These are phyloP conservation scores for Hippocampus abdominalis DNA, from an alignment of 2,113 vertebrate species.

Conservation along the genomic window DNA sequence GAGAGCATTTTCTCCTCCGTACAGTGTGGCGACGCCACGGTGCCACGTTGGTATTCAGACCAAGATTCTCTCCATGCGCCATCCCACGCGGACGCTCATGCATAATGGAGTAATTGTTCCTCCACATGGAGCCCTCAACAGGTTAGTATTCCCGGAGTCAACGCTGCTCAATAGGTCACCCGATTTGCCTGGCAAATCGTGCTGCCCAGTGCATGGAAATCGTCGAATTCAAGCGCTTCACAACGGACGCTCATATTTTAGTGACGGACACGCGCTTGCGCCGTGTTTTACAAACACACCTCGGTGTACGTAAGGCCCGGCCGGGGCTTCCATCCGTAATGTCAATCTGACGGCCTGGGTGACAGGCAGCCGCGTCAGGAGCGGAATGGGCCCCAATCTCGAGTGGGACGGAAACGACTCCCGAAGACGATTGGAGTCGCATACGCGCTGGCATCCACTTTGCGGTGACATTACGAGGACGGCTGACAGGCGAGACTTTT, in stretches of 20 bases:
- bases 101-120: slow-evolving; percentile 74
- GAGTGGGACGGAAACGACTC: slow-evolving; percentile 50
- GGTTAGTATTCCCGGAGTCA: slow-evolving; percentile 59
- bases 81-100: slow-evolving; percentile 63
- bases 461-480: slow-evolving; percentile 46
- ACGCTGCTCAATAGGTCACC: slow-evolving; percentile 53
- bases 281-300: slow-evolving; percentile 8
- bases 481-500: slow-evolving; percentile 46
- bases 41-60: slow-evolving; percentile 53
- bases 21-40: slow-evolving; percentile 35
- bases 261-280: slow-evolving; percentile 23
- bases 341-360: slow-evolving; percentile 53
- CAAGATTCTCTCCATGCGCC: slow-evolving; percentile 30
- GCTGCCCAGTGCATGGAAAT: slow-evolving; percentile 40
- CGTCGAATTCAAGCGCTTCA: slow-evolving; percentile 43
- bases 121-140: slow-evolving; percentile 53
- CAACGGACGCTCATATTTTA: slow-evolving; percentile 19
- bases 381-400: slow-evolving; percentile 45
- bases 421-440: slow-evolving; percentile 55
- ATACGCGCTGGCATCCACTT: slow-evolving; percentile 50
- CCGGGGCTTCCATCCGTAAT: slow-evolving; percentile 55
- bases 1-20: slow-evolving; percentile 11
- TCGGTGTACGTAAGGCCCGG: slow-evolving; percentile 5
- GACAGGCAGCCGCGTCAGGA: slow-evolving; percentile 40
- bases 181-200: slow-evolving; percentile 35